Conservation (phyloP, 2,888 invertebrate species). For the Chrysolina haemoptera region DNA sequence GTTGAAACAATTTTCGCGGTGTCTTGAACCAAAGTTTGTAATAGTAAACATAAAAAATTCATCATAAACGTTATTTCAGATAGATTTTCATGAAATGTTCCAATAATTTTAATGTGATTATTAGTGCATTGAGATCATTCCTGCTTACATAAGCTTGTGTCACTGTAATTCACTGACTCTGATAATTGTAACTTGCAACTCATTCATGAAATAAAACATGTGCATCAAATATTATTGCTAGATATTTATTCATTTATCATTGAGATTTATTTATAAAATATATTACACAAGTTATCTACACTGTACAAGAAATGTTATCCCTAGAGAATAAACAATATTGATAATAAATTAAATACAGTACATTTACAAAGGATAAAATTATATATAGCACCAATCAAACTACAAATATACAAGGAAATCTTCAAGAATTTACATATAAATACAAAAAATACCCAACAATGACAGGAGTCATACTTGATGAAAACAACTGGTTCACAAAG, state of each 20-base stretch:
- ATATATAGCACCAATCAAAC: slow-evolving; percentile 71
- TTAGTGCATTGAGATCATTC: too few relatives aligned
- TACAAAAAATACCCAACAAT: slow-evolving; percentile 59
- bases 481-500: slow-evolving; percentile 21
- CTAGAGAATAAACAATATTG: slow-evolving; percentile 61
- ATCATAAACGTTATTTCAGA: too few relatives aligned
- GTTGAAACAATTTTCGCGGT: too few relatives aligned
- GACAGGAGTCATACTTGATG: slow-evolving; percentile 32
- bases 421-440: slow-evolving; percentile 60
- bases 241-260: slow-evolving; percentile 65
- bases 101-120: too few relatives aligned
- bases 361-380: slow-evolving; percentile 66
- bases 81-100: too few relatives aligned
- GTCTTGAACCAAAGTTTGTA: too few relatives aligned
- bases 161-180: too few relatives aligned
- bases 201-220: slow-evolving; percentile 21
- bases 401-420: slow-evolving; percentile 65
- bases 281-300: slow-evolving; percentile 72
- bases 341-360: slow-evolving; percentile 65
- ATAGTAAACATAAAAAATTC: too few relatives aligned
- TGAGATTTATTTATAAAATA: slow-evolving; percentile 71
- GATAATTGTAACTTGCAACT: not conserved
- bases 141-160: too few relatives aligned
- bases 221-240: slow-evolving; percentile 59
- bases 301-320: slow-evolving; percentile 67